Conservation (phyloP, 2,797 vertebrate species). For the Pipistrellus nathusii region DNA sequence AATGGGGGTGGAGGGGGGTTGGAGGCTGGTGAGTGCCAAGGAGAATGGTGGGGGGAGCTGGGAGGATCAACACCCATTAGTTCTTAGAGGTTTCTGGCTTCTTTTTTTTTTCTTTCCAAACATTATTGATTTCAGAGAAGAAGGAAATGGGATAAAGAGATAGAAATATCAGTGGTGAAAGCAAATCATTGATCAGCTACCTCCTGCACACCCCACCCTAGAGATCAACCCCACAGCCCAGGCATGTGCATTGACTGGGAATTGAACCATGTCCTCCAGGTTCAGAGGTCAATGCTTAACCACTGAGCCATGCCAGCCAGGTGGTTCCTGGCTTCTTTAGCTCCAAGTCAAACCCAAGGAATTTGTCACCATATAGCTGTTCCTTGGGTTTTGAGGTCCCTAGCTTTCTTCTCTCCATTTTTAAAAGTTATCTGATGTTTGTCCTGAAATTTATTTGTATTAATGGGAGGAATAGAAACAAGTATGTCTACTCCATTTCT, state of each 20-base stretch:
- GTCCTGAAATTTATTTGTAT: neutral
- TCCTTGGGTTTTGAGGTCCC: neutral
- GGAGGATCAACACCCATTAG: neutral
- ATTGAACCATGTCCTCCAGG: no score
- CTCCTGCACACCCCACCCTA: no score
- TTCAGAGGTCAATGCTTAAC: no score
- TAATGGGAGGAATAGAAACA: neutral
- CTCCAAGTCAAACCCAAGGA: neutral
- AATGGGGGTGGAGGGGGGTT: no score
- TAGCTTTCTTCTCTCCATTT: neutral
- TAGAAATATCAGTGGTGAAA: no score
- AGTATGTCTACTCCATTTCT: neutral
- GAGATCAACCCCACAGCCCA: no score
- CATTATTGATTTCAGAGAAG: no score
- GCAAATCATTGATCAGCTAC: no score
- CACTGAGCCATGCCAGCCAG: no score
- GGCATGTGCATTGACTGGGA: no score
- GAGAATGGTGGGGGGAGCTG: rapidly evolving
- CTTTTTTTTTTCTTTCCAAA: neutral
- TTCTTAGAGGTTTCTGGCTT: neutral
- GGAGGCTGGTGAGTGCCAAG: neutral
- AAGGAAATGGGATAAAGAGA: no score
- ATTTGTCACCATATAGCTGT: neutral
- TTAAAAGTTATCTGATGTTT: neutral
- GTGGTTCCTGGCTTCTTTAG: neutral